A percentile compares a stretch with the other conserved stretches of the same genome.
Conservation (phyloP, 2,888 invertebrate species). For the Patella ulyssiponensis region DNA sequence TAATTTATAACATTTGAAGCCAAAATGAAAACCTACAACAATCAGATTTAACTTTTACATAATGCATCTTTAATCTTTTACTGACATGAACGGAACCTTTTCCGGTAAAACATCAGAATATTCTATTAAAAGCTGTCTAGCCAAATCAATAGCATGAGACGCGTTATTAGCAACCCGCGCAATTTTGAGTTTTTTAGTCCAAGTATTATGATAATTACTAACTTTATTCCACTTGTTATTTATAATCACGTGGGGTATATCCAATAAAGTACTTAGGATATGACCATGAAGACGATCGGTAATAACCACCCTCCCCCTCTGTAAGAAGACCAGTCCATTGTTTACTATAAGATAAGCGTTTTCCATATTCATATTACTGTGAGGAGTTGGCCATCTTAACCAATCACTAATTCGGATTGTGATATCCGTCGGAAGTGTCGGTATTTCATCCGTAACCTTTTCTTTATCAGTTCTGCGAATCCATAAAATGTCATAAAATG, state of each 20-base stretch:
- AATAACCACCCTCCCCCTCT: conserved; percentile 40
- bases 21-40: too few species aligned
- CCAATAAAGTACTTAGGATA: conserved; percentile 35
- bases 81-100: not conserved
- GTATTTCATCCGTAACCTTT: conserved; percentile 20
- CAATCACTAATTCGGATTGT: conserved; percentile 13
- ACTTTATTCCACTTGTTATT: conserved; percentile 38
- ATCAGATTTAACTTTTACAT: not conserved
- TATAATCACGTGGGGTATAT: conserved; percentile 44
- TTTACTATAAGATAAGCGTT: conserved; percentile 26
- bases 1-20: too few species aligned
- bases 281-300: conserved; percentile 45
- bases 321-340: conserved; percentile 31
- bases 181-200: conserved; percentile 30
- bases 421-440: conserved; percentile 16
- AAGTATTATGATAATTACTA: conserved; percentile 33
- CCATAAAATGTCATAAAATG: conserved; percentile 42
- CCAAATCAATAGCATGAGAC: conserved; percentile 18
- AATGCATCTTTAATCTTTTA: too few species aligned
- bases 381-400: conserved; percentile 21
- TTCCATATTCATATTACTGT: conserved; percentile 23
- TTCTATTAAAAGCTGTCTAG: not conserved
- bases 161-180: conserved; percentile 15
- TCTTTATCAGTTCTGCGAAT: conserved; percentile 32
- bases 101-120: not conserved